phyloP scores from a whole-genome alignment of 2,113 vertebrate genomes.

The Xyrauchen texanus region DNA sequence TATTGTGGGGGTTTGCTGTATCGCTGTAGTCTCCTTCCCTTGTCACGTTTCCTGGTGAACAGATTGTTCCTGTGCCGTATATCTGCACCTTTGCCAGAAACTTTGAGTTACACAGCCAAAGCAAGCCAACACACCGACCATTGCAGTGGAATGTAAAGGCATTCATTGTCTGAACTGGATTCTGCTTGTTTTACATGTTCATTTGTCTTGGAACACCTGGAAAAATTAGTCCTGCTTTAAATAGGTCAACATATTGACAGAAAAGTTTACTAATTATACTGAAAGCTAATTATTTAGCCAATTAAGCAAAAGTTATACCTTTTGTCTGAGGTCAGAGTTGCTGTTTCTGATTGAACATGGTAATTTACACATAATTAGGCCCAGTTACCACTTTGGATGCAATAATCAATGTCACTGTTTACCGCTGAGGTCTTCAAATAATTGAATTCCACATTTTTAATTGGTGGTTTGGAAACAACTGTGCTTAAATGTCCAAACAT shows the following conservation, averaged over 20 bases:
- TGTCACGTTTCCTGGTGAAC: constrained; percentile 19
- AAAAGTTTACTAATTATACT: background rate
- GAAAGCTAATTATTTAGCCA: constrained; percentile 13
- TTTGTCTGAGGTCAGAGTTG: constrained; percentile 11
- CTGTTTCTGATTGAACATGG: background rate
- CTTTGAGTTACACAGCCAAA: background rate
- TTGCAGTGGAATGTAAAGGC: background rate
- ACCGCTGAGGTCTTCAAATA: background rate
- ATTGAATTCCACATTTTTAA: background rate
- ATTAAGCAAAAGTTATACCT: constrained; percentile 1
- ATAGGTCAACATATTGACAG: background rate
- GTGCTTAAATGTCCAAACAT: too few relatives aligned
- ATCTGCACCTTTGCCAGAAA: background rate
- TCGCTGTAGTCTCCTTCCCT: background rate
- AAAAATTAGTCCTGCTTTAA: background rate
- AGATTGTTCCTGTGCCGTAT: constrained; percentile 32
- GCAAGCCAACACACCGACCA: constrained; percentile 1
- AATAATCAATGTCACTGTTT: background rate
- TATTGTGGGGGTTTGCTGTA: constrained; percentile 34
- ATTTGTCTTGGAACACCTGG: constrained; percentile 1
- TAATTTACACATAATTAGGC: constrained; percentile 21
- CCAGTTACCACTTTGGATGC: background rate
- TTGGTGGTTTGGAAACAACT: background rate
- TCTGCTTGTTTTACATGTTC: background rate
- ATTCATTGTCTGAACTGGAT: background rate